A percentile compares a stretch with the other conserved stretches of the same genome.
These are phyloP conservation scores for Potamarius usumacintae DNA, from an alignment of 2,113 vertebrate species.

Conservation along the genomic window DNA sequence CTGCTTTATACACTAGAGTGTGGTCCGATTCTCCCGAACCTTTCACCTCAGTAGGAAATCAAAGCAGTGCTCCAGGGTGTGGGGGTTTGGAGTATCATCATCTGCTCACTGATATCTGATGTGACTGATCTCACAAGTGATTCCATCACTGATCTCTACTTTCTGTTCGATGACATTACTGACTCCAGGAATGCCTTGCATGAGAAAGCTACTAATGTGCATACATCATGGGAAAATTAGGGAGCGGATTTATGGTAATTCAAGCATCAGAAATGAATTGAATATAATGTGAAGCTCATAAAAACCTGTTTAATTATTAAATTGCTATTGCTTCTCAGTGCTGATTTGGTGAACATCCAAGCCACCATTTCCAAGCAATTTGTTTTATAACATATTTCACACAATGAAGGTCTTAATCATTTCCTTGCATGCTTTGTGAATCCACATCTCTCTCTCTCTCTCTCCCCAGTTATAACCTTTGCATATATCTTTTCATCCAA, in stretches of 20 bases:
- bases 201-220: constrained; percentile 19
- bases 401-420: not conserved
- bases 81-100: constrained; percentile 51
- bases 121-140: constrained; percentile 48
- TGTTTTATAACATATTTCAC: constrained; percentile 3
- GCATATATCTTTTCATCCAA: constrained; percentile 5
- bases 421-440: not conserved
- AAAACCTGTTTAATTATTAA: constrained; percentile 2
- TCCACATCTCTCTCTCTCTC: not conserved
- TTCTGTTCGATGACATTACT: constrained; percentile 43
- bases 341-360: constrained; percentile 18
- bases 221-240: constrained; percentile 15
- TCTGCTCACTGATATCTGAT: constrained; percentile 60
- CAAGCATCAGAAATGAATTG: not conserved
- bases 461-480: constrained; percentile 5
- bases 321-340: not conserved
- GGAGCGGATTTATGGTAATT: not conserved
- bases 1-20: constrained; percentile 60
- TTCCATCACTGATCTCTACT: constrained; percentile 48
- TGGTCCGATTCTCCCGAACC: constrained; percentile 64
- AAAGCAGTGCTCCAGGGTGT: constrained; percentile 50
- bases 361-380: constrained; percentile 33
- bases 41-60: constrained; percentile 58
- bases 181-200: constrained; percentile 29
- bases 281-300: not conserved